phyloP scores from a whole-genome alignment of 1,140 invertebrate genomes.

The Drosophila micromelanica region DNA sequence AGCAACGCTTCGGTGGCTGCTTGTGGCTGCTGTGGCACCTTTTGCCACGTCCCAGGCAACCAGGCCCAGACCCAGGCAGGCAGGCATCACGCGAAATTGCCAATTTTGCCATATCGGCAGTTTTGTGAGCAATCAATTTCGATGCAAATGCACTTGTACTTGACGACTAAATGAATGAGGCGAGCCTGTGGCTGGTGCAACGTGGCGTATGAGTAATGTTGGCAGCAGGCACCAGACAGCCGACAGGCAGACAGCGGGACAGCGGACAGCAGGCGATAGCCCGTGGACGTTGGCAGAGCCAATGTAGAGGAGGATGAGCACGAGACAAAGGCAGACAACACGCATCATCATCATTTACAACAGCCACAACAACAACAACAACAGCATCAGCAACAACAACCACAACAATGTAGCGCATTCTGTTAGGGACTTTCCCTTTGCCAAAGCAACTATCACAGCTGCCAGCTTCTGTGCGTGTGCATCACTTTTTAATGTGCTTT shows the following conservation, averaged over 20 bases:
- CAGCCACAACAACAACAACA: constrained; percentile 13
- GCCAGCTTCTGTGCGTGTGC: constrained; percentile 13
- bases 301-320: constrained; percentile 16
- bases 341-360: constrained; percentile 50
- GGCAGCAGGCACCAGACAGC: constrained; percentile 2
- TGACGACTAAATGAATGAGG: constrained; percentile 80
- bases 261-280: constrained; percentile 1
- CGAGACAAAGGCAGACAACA: constrained; percentile 43
- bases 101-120: constrained; percentile 78
- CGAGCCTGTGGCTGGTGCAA: constrained; percentile 39
- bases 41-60: constrained; percentile 6
- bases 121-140: constrained; percentile 82
- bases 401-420: constrained; percentile 3
- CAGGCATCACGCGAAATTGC: constrained; percentile 53
- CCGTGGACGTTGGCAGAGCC: constrained; percentile 17
- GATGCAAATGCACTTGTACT: constrained; percentile 82
- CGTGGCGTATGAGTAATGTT: constrained; percentile 67
- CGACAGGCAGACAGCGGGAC: background rate
- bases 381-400: constrained; percentile 8
- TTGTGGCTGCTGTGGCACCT: background rate
- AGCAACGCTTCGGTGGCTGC: constrained; percentile 33
- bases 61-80: constrained; percentile 1
- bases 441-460: constrained; percentile 7
- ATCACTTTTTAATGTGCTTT: background rate
- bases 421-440: constrained; percentile 3